phyloP scores from a whole-genome alignment of 2,797 vertebrate genomes.

The Alca torda region DNA sequence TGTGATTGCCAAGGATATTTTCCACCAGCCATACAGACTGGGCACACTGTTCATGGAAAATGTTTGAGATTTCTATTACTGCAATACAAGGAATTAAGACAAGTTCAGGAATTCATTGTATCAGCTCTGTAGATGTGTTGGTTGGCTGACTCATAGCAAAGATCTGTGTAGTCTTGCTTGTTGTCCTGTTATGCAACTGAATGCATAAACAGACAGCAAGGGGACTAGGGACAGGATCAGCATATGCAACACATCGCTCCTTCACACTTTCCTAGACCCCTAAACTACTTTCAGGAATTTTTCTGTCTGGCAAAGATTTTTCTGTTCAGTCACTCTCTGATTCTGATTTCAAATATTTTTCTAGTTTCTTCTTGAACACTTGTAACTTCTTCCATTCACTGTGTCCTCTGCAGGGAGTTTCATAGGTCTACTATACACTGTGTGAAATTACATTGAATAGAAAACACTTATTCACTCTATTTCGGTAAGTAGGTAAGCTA shows the following conservation, averaged over 20 bases:
- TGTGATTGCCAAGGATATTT: not conserved
- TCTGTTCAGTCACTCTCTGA: not conserved
- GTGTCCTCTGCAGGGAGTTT: not conserved
- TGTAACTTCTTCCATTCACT: not conserved
- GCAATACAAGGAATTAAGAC: not conserved
- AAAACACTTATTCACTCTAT: not conserved
- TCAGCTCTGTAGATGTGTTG: not conserved
- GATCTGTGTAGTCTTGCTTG: not conserved
- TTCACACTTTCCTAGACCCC: not conserved
- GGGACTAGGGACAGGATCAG: not conserved
- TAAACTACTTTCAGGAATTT: not conserved
- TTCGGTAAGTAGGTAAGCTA: not conserved
- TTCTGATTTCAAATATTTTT: not conserved
- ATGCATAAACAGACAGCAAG: not conserved
- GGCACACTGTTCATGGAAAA: not conserved
- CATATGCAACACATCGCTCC: not conserved
- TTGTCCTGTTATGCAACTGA: not conserved
- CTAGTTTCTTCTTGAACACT: not conserved
- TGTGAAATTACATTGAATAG: not conserved
- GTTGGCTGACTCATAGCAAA: not conserved
- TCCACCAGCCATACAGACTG: not conserved
- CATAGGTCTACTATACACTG: not conserved
- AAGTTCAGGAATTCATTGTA: not conserved
- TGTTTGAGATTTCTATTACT: not conserved
- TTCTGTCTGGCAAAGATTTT: not conserved